Base-by-base conservation (phyloP, 2,797 vertebrate species). In the Mionectes olivaceus region DNA sequence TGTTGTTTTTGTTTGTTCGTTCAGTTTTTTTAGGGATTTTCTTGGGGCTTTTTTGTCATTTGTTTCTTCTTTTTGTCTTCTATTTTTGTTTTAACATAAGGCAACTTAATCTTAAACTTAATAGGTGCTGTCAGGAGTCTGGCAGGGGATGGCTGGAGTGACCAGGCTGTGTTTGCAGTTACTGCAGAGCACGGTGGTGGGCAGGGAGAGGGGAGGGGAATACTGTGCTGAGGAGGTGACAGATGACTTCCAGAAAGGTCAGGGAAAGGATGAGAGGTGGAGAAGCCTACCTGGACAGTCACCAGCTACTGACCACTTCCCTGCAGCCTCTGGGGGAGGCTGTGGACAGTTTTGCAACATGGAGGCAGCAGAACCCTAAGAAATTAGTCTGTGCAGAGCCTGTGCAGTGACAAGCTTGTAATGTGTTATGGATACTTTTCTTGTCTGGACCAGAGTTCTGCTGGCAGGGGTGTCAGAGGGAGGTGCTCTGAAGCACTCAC, bases 391-490 rank as follows among this genome's bases (percentile, higher is more conserved):
- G n/a, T n/a, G n/a, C n/a, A n/a, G 24, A 64, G 4, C 19, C 24
- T 43, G 5, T 71, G 16, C 23, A n/a, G 33, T 39, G 19, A n/a
- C 33, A 67, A 37, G 9, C 22, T 35, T 28, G 44, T 30, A 49
- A 50, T 9, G 30, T 49, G 5, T 55, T 14, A 49, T 0, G 5
- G 11, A 13, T 33, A 21, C 27, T 44, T 57, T 53, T 17, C 23
- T 5, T 23, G 9, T 30, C 50, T 33, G 46, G 17, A 68, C 10
- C 9, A 8, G 27, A 43, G 21, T 24, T 22, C 32, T 65, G 25
- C 3, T 1, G 41, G 25, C 43, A 37, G 2, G 3, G 11, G 0
- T 64, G 27, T 65, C 50, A 32, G 19, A 47, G 16, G 27, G 19
- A 56, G 28, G 18, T 77, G 32, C 10, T 37, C 61, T 65, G 41